Evolutionary conservation across 2,888 invertebrate species (phyloP), one percentile per base, ranked within the genome.

Genomic region (Athalia cordata): DNA sequence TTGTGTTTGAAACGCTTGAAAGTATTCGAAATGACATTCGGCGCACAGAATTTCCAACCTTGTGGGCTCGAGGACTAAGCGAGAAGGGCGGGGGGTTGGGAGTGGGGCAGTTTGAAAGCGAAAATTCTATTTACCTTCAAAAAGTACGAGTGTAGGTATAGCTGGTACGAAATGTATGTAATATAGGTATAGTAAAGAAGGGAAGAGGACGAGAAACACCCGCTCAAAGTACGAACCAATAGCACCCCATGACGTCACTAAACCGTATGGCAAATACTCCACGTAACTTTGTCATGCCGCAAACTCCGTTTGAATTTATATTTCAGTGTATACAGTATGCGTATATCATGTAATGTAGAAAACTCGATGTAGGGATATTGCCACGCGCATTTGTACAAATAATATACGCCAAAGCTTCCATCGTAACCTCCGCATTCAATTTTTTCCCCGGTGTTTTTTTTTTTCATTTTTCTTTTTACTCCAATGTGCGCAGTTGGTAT

Each of bases 181-280:
- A 29, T 29, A 29, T 29, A 29, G 29, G 29, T 29, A 29, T 29
- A 29, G 7, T 49, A 47, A 49, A 66, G 49, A 13, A 66, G 11
- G 45, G 1, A 64, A 45, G 64, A 45, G 49, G 15, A 49, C 3
- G n/a, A 11, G 59, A 29, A 47, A 49, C 15, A 29, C 29, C 29
- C 29, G 29, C 29, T 29, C 29, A 29, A 29, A 29, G 29, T 29
- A 29, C 29, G 29, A 29, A 29, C 29, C 29, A 29, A 29, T 29
- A 2, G 29, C 29, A 29, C 49, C 49, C 49, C 66, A 13, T 13
- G 47, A 65, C n/a, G 49, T 66, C 13, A 13, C 49, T 66, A 66
- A 66, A 66, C 66, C 49, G 66, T 66, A 66, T 6, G n/a, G 66
- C 47, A 66, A 66, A 66, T 66, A 66, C 49, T 49, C 49, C 7